These are phyloP conservation scores for Porites cylindrica DNA, from an alignment of 92 coral and sea anemone species.

Conservation along the genomic window DNA sequence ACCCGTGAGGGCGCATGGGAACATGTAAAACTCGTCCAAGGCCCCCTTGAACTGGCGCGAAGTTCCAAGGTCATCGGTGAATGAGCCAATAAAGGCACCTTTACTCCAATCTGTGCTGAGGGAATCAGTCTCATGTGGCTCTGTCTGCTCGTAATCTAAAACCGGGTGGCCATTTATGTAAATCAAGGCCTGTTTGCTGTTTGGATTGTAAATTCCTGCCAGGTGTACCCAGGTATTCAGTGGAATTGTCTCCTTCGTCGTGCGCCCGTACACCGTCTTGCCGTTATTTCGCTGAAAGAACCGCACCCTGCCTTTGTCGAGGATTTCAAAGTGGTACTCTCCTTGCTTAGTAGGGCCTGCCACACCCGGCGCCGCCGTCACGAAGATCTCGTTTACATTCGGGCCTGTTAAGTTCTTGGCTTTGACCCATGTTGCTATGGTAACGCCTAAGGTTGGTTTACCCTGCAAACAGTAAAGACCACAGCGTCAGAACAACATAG, in stretches of 20 bases:
- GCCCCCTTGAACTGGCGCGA: slow-evolving; percentile 81
- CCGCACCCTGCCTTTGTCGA: slow-evolving; percentile 81
- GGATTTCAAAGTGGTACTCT: slow-evolving; percentile 89
- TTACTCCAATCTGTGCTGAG: slow-evolving; percentile 86
- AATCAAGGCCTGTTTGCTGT: slow-evolving; percentile 72
- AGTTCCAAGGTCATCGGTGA: slow-evolving; percentile 58
- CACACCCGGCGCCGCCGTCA: slow-evolving; percentile 62
- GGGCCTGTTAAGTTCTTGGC: slow-evolving; percentile 71
- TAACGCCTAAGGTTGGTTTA: slow-evolving; percentile 82
- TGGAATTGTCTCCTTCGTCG: slow-evolving; percentile 74
- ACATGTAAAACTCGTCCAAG: slow-evolving; percentile 90
- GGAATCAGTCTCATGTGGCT: slow-evolving; percentile 73
- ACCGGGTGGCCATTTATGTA: slow-evolving; percentile 83
- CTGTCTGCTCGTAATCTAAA: slow-evolving; percentile 75
- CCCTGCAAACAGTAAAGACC: slow-evolving; percentile 50
- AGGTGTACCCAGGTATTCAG: slow-evolving; percentile 85
- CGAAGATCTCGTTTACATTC: slow-evolving; percentile 79
- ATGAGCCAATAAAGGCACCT: slow-evolving; percentile 80
- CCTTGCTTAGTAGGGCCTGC: slow-evolving; percentile 54
- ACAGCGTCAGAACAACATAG: neutral
- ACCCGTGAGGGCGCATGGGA: slow-evolving; percentile 84
- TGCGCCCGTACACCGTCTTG: slow-evolving; percentile 83
- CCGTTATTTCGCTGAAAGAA: slow-evolving; percentile 89
- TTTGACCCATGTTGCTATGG: slow-evolving; percentile 89
- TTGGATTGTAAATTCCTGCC: slow-evolving; percentile 84